Conservation (phyloP, 2,113 vertebrate genomes). For the Agelaius phoeniceus region DNA sequence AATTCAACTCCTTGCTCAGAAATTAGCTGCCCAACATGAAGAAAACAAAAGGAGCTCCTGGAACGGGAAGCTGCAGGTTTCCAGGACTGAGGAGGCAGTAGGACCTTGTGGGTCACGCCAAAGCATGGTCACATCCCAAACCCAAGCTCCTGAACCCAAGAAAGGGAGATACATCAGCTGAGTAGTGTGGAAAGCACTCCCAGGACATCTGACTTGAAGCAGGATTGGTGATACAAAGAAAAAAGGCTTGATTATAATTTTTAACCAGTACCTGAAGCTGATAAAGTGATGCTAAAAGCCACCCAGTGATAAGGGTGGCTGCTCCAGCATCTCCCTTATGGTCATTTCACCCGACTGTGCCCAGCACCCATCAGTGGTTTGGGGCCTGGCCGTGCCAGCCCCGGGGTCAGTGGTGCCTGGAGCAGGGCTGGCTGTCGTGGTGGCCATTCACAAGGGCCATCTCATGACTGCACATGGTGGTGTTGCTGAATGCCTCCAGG, state of each 20-base stretch:
- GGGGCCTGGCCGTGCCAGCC: background rate
- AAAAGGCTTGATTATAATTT: background rate
- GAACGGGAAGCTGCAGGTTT: background rate
- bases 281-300: background rate
- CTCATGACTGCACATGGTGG: conserved; percentile 1
- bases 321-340: accelerated
- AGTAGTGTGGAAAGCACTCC: background rate
- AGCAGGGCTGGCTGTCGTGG: background rate
- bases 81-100: background rate
- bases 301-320: background rate
- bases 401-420: accelerated
- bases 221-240: background rate
- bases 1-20: background rate
- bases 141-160: background rate
- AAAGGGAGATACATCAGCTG: background rate
- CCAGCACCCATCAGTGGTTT: accelerated
- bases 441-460: background rate
- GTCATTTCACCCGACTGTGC: background rate
- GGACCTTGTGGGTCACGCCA: accelerated
- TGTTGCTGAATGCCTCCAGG: background rate
- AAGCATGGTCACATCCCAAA: background rate
- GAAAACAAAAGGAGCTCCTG: background rate
- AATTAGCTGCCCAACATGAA: background rate
- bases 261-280: background rate
- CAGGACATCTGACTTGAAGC: background rate